phyloP scores from a whole-genome alignment of 2,888 invertebrate genomes.

The Leptopterna dolabrata region DNA sequence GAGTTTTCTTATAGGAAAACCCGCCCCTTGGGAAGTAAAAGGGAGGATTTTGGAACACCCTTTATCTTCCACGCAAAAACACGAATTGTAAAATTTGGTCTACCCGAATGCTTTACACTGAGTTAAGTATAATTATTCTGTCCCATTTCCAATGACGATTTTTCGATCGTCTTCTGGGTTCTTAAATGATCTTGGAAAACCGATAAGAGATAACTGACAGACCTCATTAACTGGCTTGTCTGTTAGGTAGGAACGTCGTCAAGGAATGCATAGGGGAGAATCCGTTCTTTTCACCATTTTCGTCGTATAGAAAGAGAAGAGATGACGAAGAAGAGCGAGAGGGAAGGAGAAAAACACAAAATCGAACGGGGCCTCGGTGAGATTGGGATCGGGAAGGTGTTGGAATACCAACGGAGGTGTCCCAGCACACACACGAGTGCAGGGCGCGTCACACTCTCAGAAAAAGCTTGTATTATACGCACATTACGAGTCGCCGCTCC shows the following conservation, averaged over 20 bases:
- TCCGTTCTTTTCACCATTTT: not conserved
- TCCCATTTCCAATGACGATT: no score
- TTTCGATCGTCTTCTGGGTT: not conserved
- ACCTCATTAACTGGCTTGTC: conserved; percentile 4
- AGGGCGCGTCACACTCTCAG: not conserved
- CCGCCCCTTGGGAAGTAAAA: no score
- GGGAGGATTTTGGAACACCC: no score
- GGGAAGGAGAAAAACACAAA: not conserved
- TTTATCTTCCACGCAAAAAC: no score
- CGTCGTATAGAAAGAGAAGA: not conserved
- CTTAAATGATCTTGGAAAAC: not conserved
- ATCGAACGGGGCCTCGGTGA: not conserved
- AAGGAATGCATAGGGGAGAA: conserved; percentile 6
- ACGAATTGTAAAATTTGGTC: no score
- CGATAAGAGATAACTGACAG: conserved; percentile 26
- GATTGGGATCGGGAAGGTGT: conserved; percentile 32
- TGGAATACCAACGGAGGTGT: conserved; percentile 22
- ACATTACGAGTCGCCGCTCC: conserved; percentile 8
- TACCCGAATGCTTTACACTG: no score
- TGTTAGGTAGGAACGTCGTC: conserved; percentile 12
- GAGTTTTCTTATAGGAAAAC: no score
- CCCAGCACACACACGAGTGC: not conserved
- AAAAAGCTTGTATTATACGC: conserved; percentile 21
- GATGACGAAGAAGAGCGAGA: not conserved
- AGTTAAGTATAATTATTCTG: no score